Base-by-base conservation (phyloP, 2,113 vertebrate genomes). In the Sigmodon hispidus region DNA sequence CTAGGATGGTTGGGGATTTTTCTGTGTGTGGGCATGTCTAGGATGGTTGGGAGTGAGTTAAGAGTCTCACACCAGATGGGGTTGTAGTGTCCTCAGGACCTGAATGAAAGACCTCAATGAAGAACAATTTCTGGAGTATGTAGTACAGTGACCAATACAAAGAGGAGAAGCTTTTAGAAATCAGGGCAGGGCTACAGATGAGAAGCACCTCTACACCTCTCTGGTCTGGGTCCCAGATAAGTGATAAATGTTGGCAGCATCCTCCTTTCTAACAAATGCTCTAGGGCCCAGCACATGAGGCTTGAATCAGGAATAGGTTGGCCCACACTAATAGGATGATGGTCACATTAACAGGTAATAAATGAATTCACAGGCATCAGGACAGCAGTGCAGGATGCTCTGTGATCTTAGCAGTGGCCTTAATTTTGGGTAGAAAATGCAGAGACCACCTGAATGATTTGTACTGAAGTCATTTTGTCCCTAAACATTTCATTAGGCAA, bases 401-500 rank as follows among this genome's bases (percentile, higher is more conserved):
- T 34, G 22, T 59, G 84, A 31, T 61, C 52, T 5, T 48, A 70
- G 45, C n/a, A 76, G 7, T 43, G 7, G 7, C n/a, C 70, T 43
- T 91, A 36, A 4, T 31, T 19, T 77, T 43, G 55, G 61, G 22
- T 24, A 15, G 43, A 73, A 21, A 9, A 21, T 36, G 22, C 5
- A 11, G 50, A 50, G 31, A 9, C 21, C 63, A 90, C 10, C 22
- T 48, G 65, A 52, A 77, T 48, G 3, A 0, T 89, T 65, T 67
- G 61, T 19, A 40, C 67, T 24, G 52, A 86, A 43, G 29, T 43
- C 13, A 21, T 29, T 63, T 95, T 81, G n/a, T 12, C 72, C 36
- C 13, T 34, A 85, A 17, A 81, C 50, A 26, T 80, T 94, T 92
- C 65, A 63, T 85, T 21, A 40, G n/a, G 12, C 92, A 65, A 89